These are phyloP conservation scores for Drosophila infuscata DNA, from an alignment of 2,888 invertebrate genomes.

Conservation along the genomic window DNA sequence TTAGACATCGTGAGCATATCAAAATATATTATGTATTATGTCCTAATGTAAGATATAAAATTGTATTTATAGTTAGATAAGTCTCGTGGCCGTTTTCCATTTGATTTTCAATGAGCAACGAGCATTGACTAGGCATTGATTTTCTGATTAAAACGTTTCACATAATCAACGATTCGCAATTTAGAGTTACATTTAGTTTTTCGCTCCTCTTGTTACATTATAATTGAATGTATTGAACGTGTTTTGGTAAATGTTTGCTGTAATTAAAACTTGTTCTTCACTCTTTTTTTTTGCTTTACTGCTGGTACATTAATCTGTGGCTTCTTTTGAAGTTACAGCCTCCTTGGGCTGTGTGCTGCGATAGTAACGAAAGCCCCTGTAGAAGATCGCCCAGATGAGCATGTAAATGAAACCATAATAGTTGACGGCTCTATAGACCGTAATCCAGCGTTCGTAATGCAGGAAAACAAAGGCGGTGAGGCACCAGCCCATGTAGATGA, in stretches of 20 bases:
- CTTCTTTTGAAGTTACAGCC: conserved; percentile 24
- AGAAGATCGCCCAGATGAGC: conserved; percentile 86
- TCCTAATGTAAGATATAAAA: conserved; percentile 47
- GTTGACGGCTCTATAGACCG: conserved; percentile 88
- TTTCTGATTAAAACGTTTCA: conserved; percentile 25
- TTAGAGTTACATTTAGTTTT: conserved; percentile 22
- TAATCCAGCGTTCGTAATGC: conserved; percentile 89
- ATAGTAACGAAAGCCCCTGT: conserved; percentile 54
- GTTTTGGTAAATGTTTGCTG: conserved; percentile 7
- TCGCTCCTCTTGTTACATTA: neutral
- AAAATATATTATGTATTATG: conserved; percentile 60
- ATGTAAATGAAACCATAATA: conserved; percentile 90
- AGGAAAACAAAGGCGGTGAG: conserved; percentile 91
- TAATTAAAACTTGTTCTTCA: neutral
- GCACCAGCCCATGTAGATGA: conserved; percentile 94
- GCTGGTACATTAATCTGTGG: conserved; percentile 39
- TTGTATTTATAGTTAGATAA: conserved; percentile 62
- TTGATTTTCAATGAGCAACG: conserved; percentile 33
- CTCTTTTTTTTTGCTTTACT: neutral
- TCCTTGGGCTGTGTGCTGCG: neutral
- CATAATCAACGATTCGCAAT: conserved; percentile 30
- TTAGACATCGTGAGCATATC: conserved; percentile 54
- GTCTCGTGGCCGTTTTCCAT: conserved; percentile 37
- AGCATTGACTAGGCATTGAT: conserved; percentile 53
- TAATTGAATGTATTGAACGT: conserved; percentile 4